Evolutionary conservation across 1,140 invertebrate genomes (phyloP), one percentile per base, ranked within the genome.

Genomic region (Hylyphantes graminicola): DNA sequence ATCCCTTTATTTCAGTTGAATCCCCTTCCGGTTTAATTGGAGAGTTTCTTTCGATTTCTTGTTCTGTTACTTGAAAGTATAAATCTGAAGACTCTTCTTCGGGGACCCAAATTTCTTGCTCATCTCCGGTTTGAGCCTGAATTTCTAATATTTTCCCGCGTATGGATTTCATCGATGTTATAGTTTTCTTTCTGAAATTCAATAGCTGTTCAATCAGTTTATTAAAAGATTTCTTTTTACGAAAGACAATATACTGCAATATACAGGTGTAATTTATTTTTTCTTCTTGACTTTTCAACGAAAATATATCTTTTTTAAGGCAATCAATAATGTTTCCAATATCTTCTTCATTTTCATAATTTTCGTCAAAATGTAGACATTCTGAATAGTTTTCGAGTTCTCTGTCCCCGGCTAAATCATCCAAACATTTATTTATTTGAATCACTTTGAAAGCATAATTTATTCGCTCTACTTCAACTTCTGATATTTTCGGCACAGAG

Each of bases 171-270:
- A 81, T 64, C 2, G 10, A 51, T 10, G 10, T 10, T 10, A 70
- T 10, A 10, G 68, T 81, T 7, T 64, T 21, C 15, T 54, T 65
- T 55, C 57, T 74, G 13, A 67, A 13, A n/a, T 75, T 15, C 7
- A 65, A n/a, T 10, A 65, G 13, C 0, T 75, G 13, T 5, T 83
- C 17, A 75, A 83, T 74, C 5, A 17, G n/a, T 1, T 35, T 53
- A 48, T 83, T 83, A 50, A 83, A 83, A 17, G 59, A 10, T 12
- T 55, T 8, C 57, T 63, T 74, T 21, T 83, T 75, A 7, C 15
- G 70, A 74, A 55, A 53, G 50, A 83, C 67, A n/a, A 83, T 75
- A 15, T 83, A 83, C 19, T 75, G 51, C 55, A 83, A 15, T 35
- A 67, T 74, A 2, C 7, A 55, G 11, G 51, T 59, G 19, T 83